Percentiles rank a stretch among this genome's conserved stretches.
Conservation (phyloP, 2,888 invertebrate species). For the Archaeoteleia sp. region DNA sequence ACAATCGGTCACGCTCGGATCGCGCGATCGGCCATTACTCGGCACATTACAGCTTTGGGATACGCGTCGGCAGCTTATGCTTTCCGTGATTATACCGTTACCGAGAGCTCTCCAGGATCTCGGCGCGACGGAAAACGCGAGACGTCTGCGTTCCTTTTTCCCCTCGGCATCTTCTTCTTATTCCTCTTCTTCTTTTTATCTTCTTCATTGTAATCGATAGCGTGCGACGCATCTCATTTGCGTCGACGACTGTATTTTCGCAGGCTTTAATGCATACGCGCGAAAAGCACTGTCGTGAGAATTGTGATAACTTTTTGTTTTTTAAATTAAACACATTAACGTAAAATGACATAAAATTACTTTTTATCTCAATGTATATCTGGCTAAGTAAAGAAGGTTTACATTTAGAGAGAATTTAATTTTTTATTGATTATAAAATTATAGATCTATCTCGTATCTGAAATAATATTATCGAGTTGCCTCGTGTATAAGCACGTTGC, state of each 20-base stretch:
- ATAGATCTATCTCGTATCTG: too few relatives aligned
- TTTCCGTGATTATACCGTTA: conserved; percentile 50
- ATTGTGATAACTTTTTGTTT: neutral
- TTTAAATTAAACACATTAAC: too few relatives aligned
- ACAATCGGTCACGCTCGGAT: conserved; percentile 49
- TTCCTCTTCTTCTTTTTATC: conserved; percentile 23
- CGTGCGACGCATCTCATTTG: conserved; percentile 31
- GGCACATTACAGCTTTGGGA: conserved; percentile 29
- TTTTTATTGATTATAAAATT: too few relatives aligned
- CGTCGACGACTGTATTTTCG: conserved; percentile 11
- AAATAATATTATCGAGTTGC: too few relatives aligned
- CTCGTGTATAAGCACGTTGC: too few relatives aligned
- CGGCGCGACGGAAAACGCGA: conserved; percentile 33
- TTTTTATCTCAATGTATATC: too few relatives aligned
- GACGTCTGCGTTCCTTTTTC: conserved; percentile 27
- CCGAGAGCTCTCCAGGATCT: conserved; percentile 35
- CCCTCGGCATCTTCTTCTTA: conserved; percentile 24
- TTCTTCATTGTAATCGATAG: conserved; percentile 34
- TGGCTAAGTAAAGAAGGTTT: too few relatives aligned
- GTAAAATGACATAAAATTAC: too few relatives aligned
- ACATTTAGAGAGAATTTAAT: too few relatives aligned
- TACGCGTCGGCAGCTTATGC: conserved; percentile 23
- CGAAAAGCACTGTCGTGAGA: conserved; percentile 30
- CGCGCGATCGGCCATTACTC: conserved; percentile 49
- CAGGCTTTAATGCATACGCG: conserved; percentile 26